Conservation (phyloP, 2,113 vertebrate species). For the Bos taurus region DNA sequence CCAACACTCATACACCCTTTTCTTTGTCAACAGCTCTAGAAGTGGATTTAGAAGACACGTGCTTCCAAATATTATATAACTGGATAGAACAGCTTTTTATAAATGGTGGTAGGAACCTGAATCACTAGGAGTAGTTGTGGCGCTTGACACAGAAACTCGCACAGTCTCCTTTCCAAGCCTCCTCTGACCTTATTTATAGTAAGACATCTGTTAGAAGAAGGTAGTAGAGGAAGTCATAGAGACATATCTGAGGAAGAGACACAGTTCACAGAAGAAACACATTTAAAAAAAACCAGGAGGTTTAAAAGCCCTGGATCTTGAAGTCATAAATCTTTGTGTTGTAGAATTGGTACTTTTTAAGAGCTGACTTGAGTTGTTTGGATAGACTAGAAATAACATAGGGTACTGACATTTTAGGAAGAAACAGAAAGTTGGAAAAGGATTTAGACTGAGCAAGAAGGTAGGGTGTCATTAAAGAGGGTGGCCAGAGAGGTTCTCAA, state of each 20-base stretch:
- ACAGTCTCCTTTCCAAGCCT: background rate
- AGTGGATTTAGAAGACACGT: constrained; percentile 18
- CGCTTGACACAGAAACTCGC: background rate
- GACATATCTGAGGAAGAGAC: background rate
- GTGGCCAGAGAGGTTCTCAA: background rate
- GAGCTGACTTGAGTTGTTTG: background rate
- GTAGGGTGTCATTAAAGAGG: background rate
- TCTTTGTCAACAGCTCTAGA: constrained; percentile 1
- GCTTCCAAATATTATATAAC: background rate
- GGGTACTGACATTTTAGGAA: background rate
- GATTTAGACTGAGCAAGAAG: background rate
- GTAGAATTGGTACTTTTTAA: background rate
- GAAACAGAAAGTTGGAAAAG: background rate
- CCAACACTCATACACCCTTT: background rate
- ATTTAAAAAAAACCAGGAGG: background rate
- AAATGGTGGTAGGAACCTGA: background rate
- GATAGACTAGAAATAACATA: background rate
- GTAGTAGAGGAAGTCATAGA: background rate
- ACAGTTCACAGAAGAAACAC: background rate
- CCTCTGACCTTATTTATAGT: background rate
- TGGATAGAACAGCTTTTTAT: background rate
- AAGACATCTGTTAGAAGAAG: background rate
- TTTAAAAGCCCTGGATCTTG: background rate
- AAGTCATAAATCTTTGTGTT: background rate
- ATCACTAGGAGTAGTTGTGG: background rate